Conservation (phyloP, 2,888 invertebrate species). For the Craniophora ligustri region DNA sequence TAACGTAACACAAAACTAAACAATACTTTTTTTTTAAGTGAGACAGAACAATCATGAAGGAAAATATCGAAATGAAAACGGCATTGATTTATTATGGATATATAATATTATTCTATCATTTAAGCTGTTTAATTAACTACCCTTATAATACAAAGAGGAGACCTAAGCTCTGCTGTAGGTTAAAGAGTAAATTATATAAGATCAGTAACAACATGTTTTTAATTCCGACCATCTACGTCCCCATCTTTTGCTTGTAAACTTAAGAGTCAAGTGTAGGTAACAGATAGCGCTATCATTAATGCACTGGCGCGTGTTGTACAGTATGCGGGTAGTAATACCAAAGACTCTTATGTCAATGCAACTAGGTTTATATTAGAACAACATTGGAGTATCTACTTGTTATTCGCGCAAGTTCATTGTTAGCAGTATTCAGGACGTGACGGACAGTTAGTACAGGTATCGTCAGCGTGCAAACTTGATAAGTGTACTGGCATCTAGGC, state of each 20-base stretch:
- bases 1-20: too few species aligned
- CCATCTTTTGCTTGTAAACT: conserved; percentile 46
- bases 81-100: too few species aligned
- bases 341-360: conserved; percentile 33
- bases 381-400: conserved; percentile 41
- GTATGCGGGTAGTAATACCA: conserved; percentile 72
- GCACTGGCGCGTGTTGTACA: conserved; percentile 77
- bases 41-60: too few species aligned
- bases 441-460: conserved; percentile 70
- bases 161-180: too few species aligned
- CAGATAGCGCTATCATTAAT: conserved; percentile 77
- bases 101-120: too few species aligned
- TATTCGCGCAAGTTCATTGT: conserved; percentile 68
- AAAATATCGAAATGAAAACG: too few species aligned
- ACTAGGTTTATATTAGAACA: conserved; percentile 52
- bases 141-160: too few species aligned
- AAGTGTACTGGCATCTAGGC: conserved; percentile 57
- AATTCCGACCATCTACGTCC: not conserved
- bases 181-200: too few species aligned
- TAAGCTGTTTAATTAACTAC: too few species aligned
- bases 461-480: conserved; percentile 62
- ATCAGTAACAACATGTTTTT: too few species aligned
- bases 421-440: conserved; percentile 80
- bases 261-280: conserved; percentile 78
- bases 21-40: too few species aligned